Conservation (phyloP, 2,113 vertebrate species). For the Caloenas nicobarica region DNA sequence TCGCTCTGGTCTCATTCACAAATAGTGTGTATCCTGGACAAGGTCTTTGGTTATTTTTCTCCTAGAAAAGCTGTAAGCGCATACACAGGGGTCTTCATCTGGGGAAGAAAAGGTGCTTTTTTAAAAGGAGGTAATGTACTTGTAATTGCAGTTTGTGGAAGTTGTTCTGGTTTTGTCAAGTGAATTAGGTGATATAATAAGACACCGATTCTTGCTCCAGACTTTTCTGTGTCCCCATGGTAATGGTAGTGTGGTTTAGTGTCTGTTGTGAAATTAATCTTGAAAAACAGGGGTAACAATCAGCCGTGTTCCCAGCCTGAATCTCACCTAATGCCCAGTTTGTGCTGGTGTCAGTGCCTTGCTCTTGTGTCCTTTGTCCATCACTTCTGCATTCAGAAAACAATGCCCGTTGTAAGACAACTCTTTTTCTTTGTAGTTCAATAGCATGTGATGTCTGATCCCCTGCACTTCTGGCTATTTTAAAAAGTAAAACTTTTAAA, state of each 20-base stretch:
- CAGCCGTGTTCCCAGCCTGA: neutral
- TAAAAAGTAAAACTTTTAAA: neutral
- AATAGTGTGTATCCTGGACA: neutral
- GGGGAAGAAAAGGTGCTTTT: neutral
- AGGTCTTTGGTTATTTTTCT: neutral
- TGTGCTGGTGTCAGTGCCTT: neutral
- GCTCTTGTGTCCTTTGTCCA: neutral
- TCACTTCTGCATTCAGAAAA: neutral
- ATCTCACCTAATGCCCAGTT: neutral
- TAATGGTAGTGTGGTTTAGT: neutral
- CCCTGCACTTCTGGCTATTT: neutral
- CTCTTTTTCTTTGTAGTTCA: neutral
- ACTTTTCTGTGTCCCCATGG: neutral
- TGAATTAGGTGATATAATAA: neutral
- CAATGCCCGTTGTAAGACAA: neutral
- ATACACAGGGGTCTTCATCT: rapidly evolving
- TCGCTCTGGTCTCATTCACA: neutral
- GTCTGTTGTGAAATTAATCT: neutral
- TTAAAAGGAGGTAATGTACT: neutral
- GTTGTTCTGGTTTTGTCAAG: neutral
- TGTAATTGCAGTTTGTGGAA: neutral
- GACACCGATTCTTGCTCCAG: neutral
- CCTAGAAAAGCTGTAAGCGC: neutral
- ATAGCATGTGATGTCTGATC: neutral
- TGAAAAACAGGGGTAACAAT: neutral